phyloP scores from a whole-genome alignment of 1,140 invertebrate genomes.

The Yoshiicerus persimilis region DNA sequence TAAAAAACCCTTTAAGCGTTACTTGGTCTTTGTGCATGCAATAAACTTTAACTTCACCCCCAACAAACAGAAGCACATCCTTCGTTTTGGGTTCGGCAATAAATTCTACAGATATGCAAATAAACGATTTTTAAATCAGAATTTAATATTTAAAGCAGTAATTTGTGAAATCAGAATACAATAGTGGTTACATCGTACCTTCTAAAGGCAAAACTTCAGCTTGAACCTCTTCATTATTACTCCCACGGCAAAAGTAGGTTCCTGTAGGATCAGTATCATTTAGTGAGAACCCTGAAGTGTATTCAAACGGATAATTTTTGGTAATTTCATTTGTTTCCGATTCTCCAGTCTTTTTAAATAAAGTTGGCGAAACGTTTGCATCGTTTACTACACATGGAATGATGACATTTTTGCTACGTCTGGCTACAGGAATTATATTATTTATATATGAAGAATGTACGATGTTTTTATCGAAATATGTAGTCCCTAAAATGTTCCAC shows the following conservation, averaged over 20 bases:
- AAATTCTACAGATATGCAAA: background rate
- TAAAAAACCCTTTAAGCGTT: background rate
- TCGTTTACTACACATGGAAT: conserved; percentile 20
- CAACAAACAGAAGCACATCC: background rate
- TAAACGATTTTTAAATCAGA: too few relatives aligned
- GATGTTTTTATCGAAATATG: background rate
- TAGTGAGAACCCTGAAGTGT: background rate
- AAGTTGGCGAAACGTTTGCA: background rate
- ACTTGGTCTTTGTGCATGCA: background rate
- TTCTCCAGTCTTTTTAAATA: background rate
- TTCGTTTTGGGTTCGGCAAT: background rate
- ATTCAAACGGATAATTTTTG: background rate
- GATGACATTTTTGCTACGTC: background rate
- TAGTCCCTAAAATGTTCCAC: too few relatives aligned
- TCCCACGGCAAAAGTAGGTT: background rate
- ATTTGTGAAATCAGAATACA: background rate
- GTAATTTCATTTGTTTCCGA: background rate
- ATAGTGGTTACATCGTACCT: background rate
- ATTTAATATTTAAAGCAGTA: too few relatives aligned
- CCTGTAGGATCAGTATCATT: background rate
- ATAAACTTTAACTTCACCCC: background rate
- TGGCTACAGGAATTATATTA: background rate
- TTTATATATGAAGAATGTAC: background rate
- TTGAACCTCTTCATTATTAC: background rate
- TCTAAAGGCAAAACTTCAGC: background rate